A percentile compares a stretch with the other conserved stretches of the same genome.
Conservation (phyloP, 2,113 vertebrate genomes). For the Thamnophis sirtalis region DNA sequence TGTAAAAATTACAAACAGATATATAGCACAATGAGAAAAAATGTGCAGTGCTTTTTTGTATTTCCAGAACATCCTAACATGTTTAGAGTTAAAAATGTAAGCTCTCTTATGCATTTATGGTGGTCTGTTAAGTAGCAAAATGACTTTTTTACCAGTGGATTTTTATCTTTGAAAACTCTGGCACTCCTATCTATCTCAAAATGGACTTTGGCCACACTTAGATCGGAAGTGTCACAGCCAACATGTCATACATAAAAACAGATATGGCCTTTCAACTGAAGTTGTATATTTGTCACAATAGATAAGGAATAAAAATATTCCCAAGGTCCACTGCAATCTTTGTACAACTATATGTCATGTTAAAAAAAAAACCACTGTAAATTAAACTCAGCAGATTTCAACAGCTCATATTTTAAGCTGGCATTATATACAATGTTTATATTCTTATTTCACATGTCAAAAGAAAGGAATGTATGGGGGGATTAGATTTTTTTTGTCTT, state of each 20-base stretch:
- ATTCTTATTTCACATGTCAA: neutral
- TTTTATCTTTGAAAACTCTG: neutral
- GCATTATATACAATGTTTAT: rapidly evolving
- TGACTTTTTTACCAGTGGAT: neutral
- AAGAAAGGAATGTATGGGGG: neutral
- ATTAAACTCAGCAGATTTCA: conserved; percentile 3
- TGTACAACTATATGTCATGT: neutral
- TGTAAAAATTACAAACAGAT: neutral
- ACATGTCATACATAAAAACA: neutral
- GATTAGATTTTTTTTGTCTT: neutral
- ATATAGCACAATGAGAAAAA: neutral
- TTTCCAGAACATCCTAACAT: neutral
- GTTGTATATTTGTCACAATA: neutral
- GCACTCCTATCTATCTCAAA: neutral
- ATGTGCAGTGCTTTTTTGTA: neutral
- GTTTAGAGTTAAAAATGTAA: neutral
- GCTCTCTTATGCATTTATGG: neutral
- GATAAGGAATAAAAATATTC: neutral
- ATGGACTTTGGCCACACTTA: neutral
- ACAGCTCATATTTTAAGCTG: neutral
- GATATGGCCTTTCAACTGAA: neutral
- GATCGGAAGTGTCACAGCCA: neutral
- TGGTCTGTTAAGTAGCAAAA: neutral
- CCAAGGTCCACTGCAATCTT: neutral
- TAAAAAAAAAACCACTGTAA: neutral